phyloP scores from a whole-genome alignment of 1,140 invertebrate genomes.

The Scaptomyza montana region DNA sequence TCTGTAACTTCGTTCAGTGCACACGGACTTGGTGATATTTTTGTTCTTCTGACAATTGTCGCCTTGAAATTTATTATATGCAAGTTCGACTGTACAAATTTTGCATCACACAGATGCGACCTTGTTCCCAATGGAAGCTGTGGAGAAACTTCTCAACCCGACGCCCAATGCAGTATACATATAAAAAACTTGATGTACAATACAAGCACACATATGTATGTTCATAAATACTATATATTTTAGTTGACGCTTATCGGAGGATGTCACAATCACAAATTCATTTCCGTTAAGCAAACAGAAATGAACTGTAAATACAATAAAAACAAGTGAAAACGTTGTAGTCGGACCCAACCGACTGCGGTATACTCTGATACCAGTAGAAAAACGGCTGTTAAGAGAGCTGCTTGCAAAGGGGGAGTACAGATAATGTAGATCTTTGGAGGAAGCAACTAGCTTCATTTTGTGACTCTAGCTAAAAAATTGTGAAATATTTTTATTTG shows the following conservation, averaged over 20 bases:
- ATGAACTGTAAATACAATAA: conserved; percentile 6
- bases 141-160: conserved; percentile 31
- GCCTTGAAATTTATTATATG: too few relatives aligned
- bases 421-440: too few relatives aligned
- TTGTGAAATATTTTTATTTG: too few relatives aligned
- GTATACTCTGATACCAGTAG: too few relatives aligned
- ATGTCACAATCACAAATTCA: conserved; percentile 44
- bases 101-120: conserved; percentile 28
- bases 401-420: too few relatives aligned
- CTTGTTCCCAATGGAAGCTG: conserved; percentile 41
- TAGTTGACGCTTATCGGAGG: conserved; percentile 34
- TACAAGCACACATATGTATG: conserved; percentile 7
- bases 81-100: conserved; percentile 1
- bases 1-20: too few relatives aligned
- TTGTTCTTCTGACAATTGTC: too few relatives aligned
- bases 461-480: too few relatives aligned
- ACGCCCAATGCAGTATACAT: conserved; percentile 30
- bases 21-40: too few relatives aligned
- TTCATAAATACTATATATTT: conserved; percentile 1
- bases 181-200: conserved; percentile 11
- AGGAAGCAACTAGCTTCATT: too few relatives aligned
- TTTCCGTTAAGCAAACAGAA: conserved; percentile 37
- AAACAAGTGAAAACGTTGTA: not conserved
- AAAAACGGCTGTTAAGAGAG: too few relatives aligned
- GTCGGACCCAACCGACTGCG: too few relatives aligned